These are phyloP conservation scores for Myioborus miniatus DNA, from an alignment of 2,797 vertebrate genomes.

Conservation along the genomic window DNA sequence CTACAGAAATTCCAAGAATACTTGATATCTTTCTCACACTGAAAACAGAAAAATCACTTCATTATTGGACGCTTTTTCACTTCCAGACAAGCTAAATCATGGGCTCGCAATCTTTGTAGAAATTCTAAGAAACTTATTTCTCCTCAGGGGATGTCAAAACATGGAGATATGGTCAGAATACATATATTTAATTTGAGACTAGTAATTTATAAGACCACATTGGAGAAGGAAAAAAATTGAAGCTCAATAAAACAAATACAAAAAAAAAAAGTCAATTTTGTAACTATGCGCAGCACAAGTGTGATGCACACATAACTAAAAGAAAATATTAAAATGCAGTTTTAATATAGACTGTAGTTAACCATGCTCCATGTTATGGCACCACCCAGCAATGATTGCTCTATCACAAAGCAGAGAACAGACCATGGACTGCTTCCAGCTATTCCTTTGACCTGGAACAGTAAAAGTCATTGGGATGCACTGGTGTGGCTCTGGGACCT, in stretches of 20 bases:
- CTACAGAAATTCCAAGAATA: slow-evolving; percentile 99
- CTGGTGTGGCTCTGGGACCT: slow-evolving; percentile 64
- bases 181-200: not conserved
- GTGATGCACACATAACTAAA: not conserved
- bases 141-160: slow-evolving; percentile 64
- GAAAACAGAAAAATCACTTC: slow-evolving; percentile 95
- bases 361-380: slow-evolving; percentile 69
- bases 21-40: slow-evolving; percentile 99
- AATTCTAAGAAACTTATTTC: slow-evolving; percentile 32
- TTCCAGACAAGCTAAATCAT: slow-evolving; percentile 71
- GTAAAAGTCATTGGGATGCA: slow-evolving; percentile 61
- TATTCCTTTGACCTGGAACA: slow-evolving; percentile 63
- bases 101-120: slow-evolving; percentile 59
- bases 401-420: slow-evolving; percentile 33
- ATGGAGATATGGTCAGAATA: slow-evolving; percentile 59
- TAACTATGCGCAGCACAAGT: not conserved
- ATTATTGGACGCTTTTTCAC: slow-evolving; percentile 82
- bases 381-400: slow-evolving; percentile 22
- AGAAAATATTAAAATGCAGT: not conserved
- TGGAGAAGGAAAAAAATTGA: not conserved
- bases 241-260: not conserved
- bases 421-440: slow-evolving; percentile 28
- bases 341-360: not conserved
- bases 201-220: not conserved
- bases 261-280: not conserved